Conservation (phyloP, 2,797 vertebrate genomes). For the Coluber constrictor region DNA sequence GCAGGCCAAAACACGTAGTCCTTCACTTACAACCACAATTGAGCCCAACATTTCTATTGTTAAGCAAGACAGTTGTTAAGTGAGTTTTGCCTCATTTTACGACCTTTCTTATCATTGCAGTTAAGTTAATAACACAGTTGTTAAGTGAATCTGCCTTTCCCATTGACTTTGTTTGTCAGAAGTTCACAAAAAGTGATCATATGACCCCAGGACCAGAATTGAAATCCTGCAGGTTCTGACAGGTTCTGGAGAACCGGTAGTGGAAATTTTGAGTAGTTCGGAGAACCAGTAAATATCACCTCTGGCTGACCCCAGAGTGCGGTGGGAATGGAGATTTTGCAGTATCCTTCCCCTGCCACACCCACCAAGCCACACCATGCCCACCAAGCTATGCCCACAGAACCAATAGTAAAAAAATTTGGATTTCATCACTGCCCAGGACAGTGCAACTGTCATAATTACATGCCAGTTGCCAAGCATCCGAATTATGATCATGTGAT, state of each 20-base stretch:
- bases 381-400: too few relatives aligned
- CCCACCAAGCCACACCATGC: too few relatives aligned
- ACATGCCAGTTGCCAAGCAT: not conserved
- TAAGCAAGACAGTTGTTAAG: not conserved
- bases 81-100: not conserved
- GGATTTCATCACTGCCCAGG: too few relatives aligned
- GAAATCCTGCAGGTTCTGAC: too few relatives aligned
- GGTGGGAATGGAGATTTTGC: too few relatives aligned
- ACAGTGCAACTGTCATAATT: not conserved
- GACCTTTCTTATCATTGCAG: not conserved
- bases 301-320: too few relatives aligned
- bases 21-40: not conserved
- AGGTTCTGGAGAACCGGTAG: too few relatives aligned
- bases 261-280: too few relatives aligned
- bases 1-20: not conserved
- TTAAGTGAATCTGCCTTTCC: not conserved
- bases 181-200: not conserved
- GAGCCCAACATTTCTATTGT: not conserved
- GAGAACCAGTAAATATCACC: too few relatives aligned
- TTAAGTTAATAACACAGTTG: not conserved
- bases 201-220: too few relatives aligned
- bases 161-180: not conserved
- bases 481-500: not conserved
- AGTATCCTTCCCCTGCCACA: too few relatives aligned
- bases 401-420: too few relatives aligned